phyloP scores from a whole-genome alignment of 2,797 vertebrate genomes.

The Podarcis siculus region DNA sequence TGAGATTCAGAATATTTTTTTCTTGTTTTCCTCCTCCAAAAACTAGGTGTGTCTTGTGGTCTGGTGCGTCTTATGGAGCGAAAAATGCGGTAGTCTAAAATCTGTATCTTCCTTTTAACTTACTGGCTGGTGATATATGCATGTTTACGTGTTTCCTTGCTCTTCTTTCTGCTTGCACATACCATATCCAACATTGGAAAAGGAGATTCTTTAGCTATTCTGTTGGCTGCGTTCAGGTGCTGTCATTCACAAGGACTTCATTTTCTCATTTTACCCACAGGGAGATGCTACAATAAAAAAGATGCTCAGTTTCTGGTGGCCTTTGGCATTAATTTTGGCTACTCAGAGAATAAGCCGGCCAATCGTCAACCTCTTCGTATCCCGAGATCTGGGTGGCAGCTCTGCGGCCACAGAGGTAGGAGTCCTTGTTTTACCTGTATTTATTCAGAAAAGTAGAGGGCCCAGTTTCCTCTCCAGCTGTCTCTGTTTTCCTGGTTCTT shows the following conservation, averaged over 20 bases:
- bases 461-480: background rate
- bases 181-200: conserved; percentile 6
- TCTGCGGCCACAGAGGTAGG: conserved; percentile 89
- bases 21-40: too few species aligned
- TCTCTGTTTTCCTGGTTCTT: background rate
- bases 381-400: conserved; percentile 93
- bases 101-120: conserved; percentile 26
- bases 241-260: background rate
- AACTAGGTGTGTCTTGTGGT: too few species aligned
- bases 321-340: conserved; percentile 94
- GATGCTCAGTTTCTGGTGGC: conserved; percentile 99
- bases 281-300: conserved; percentile 94
- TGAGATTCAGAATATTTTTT: too few species aligned
- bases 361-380: conserved; percentile 99
- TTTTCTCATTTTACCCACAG: conserved; percentile 72
- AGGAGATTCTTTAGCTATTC: conserved; percentile 32
- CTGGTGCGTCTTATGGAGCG: too few species aligned
- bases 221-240: conserved; percentile 19
- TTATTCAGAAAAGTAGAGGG: background rate
- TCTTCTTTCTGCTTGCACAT: background rate
- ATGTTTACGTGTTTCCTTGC: background rate
- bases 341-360: conserved; percentile 97
- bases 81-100: background rate
- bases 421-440: background rate
- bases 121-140: background rate